These are phyloP conservation scores for Myrmecophaga tridactyla DNA, from an alignment of 2,113 vertebrate genomes.

Conservation along the genomic window DNA sequence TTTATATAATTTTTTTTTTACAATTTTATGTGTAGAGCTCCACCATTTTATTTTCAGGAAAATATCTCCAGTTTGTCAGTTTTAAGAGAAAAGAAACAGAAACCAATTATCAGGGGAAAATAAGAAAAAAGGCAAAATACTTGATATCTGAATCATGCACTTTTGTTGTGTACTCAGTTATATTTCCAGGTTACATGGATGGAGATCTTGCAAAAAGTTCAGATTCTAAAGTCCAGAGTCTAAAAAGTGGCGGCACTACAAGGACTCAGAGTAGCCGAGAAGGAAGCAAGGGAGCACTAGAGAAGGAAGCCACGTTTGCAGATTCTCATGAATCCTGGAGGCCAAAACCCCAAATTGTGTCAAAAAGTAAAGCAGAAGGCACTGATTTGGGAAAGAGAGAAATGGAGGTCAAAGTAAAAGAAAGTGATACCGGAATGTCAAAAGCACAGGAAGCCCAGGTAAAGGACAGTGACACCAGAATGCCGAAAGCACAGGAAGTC, in stretches of 20 bases:
- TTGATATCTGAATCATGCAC: neutral
- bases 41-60: conserved; percentile 30
- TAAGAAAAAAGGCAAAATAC: neutral
- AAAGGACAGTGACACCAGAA: neutral
- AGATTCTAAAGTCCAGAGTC: neutral
- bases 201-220: conserved; percentile 1
- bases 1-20: too few relatives aligned
- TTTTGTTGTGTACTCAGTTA: conserved; percentile 61
- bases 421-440: neutral
- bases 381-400: neutral
- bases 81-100: conserved; percentile 30
- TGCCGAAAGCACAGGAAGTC: neutral
- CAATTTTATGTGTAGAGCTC: neutral
- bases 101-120: neutral
- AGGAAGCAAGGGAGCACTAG: neutral
- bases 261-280: neutral
- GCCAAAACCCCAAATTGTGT: neutral
- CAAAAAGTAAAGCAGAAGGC: neutral
- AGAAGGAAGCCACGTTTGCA: neutral
- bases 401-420: neutral
- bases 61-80: neutral
- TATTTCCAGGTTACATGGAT: conserved; percentile 60
- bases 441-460: neutral
- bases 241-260: conserved; percentile 1
- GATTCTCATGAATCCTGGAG: neutral